These are phyloP conservation scores for Thaumatotibia leucotreta DNA, from an alignment of 1,140 invertebrate genomes.

Conservation along the genomic window DNA sequence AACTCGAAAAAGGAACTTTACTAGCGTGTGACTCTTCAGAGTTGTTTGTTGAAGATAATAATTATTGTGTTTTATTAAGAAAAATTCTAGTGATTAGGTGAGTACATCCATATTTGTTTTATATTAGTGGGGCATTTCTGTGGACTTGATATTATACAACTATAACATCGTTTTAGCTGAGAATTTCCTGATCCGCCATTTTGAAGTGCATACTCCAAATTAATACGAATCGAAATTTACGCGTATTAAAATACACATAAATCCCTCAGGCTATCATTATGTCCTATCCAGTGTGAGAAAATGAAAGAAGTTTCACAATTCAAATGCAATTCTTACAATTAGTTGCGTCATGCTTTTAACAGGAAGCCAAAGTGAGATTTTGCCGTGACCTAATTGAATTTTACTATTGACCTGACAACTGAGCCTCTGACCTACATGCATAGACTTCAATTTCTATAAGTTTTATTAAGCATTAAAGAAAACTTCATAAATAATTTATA, in stretches of 20 bases:
- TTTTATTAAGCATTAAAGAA: too few relatives aligned
- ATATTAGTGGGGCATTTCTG: not conserved
- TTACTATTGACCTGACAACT: not conserved
- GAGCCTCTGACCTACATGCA: not conserved
- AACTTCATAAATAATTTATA: too few relatives aligned
- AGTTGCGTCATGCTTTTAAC: conserved; percentile 7
- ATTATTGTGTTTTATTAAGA: conserved; percentile 5
- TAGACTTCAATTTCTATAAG: not conserved
- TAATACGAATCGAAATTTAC: not conserved
- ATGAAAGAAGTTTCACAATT: not conserved
- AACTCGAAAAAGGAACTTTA: conserved; percentile 8
- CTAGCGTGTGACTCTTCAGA: conserved; percentile 7
- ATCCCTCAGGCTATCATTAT: not conserved
- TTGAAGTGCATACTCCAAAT: not conserved
- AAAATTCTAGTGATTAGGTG: conserved; percentile 14
- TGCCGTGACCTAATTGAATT: not conserved
- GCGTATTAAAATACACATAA: not conserved
- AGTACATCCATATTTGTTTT: not conserved
- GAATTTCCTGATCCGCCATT: not conserved
- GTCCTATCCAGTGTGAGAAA: not conserved
- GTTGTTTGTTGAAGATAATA: conserved; percentile 6
- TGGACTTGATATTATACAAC: not conserved
- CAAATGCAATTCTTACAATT: not conserved
- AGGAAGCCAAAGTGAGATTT: not conserved
- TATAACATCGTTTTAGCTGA: not conserved